Conservation (phyloP, 23 tunicate genomes). For the Halocynthia roretzi region DNA sequence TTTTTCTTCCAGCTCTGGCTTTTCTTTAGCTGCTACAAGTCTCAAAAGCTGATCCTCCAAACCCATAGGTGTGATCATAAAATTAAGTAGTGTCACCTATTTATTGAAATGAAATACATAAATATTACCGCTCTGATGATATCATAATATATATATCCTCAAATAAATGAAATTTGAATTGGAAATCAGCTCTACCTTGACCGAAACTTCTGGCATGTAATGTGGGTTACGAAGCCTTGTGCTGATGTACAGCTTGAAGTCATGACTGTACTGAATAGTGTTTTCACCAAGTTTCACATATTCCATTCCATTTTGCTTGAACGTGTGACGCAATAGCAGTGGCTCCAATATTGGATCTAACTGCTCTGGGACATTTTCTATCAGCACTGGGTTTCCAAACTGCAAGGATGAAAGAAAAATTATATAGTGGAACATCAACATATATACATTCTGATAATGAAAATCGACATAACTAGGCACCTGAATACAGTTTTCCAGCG, state of each 20-base stretch:
- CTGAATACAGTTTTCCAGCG: constrained; percentile 84
- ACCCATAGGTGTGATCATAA: constrained; percentile 83
- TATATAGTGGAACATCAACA: neutral
- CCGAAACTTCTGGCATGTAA: constrained; percentile 84
- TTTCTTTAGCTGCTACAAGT: constrained; percentile 84
- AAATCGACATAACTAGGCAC: constrained; percentile 1
- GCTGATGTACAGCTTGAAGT: constrained; percentile 81
- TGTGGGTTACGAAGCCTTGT: constrained; percentile 80
- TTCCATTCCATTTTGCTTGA: constrained; percentile 90
- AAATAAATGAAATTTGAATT: neutral
- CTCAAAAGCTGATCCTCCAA: constrained; percentile 78
- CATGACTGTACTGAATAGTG: constrained; percentile 86
- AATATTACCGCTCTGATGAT: neutral
- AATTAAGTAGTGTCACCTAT: constrained; percentile 76
- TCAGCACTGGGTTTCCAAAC: constrained; percentile 83
- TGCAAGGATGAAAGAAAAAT: neutral
- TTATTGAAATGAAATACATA: neutral
- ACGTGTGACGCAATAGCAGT: constrained; percentile 66
- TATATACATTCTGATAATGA: neutral
- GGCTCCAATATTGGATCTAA: constrained; percentile 82
- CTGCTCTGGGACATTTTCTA: constrained; percentile 73
- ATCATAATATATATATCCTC: neutral
- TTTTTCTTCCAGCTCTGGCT: constrained; percentile 76
- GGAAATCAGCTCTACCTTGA: constrained; percentile 36
- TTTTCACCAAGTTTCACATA: constrained; percentile 76